phyloP scores from a whole-genome alignment of 1,140 invertebrate species.

The Druon quercuslanigerum region DNA sequence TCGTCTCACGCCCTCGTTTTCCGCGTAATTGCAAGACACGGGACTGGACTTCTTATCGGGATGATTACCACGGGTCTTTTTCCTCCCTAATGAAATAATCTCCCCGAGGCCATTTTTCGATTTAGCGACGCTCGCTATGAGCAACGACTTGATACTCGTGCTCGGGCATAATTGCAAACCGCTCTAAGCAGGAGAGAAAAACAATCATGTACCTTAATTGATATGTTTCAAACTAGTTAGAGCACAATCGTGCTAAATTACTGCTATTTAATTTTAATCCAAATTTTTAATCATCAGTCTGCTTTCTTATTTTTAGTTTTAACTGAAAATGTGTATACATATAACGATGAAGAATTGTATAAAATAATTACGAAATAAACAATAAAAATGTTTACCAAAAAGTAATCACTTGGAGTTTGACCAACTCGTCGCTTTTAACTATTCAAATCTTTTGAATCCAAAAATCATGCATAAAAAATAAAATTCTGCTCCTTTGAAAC shows the following conservation, averaged over 20 bases:
- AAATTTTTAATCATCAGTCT: not conserved
- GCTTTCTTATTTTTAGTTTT: no score
- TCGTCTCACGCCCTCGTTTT: constrained; percentile 63
- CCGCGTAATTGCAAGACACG: constrained; percentile 49
- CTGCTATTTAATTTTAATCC: not conserved
- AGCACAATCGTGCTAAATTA: constrained; percentile 3
- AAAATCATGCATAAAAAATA: no score
- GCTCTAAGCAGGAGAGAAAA: constrained; percentile 12
- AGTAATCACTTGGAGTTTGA: no score
- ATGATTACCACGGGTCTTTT: constrained; percentile 19
- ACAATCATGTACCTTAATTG: constrained; percentile 10
- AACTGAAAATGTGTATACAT: no score
- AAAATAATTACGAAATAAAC: no score
- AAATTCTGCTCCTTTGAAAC: not conserved
- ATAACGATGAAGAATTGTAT: no score
- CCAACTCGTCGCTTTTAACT: no score
- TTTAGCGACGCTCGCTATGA: constrained; percentile 1
- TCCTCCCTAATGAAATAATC: constrained; percentile 13
- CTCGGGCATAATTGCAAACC: constrained; percentile 12
- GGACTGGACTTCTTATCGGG: constrained; percentile 35
- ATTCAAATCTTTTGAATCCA: no score
- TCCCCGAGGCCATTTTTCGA: constrained; percentile 12
- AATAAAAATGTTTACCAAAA: no score
- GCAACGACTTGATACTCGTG: constrained; percentile 2
- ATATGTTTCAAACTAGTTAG: constrained; percentile 13